Conservation (phyloP, 23 tunicate genomes). For the Trididemnum nubilum region DNA sequence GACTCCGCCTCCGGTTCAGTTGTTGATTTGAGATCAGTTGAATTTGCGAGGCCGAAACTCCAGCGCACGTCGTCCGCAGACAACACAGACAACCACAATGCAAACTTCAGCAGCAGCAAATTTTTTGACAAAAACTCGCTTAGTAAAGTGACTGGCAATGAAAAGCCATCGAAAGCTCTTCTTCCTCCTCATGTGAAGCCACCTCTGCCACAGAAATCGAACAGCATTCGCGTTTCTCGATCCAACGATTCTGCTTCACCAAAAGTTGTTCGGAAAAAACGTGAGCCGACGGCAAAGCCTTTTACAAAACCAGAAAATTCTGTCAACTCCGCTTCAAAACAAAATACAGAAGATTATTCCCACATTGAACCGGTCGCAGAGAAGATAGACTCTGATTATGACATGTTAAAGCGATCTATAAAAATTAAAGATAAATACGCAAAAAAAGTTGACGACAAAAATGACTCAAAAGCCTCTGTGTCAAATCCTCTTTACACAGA, state of each 20-base stretch:
- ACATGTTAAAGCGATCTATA: background rate
- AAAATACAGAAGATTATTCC: background rate
- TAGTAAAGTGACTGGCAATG: background rate
- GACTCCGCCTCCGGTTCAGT: background rate
- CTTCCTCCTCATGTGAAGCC: background rate
- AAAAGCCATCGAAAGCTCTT: background rate
- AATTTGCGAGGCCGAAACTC: background rate
- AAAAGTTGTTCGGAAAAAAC: background rate
- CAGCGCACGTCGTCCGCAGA: conserved; percentile 25
- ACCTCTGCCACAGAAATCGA: background rate
- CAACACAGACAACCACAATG: background rate
- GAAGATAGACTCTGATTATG: background rate
- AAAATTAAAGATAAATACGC: background rate
- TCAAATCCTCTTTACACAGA: background rate
- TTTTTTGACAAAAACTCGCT: background rate
- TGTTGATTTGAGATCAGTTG: background rate
- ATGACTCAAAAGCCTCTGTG: background rate
- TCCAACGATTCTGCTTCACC: background rate
- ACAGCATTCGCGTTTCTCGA: background rate
- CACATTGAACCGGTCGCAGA: background rate
- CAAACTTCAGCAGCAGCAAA: background rate
- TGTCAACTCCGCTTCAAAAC: background rate
- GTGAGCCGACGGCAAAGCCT: too few relatives aligned
- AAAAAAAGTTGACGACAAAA: background rate
- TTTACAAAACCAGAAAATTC: background rate